Evolutionary conservation across 2,888 invertebrate species (phyloP).

Genomic region (Andrena dorsata): DNA sequence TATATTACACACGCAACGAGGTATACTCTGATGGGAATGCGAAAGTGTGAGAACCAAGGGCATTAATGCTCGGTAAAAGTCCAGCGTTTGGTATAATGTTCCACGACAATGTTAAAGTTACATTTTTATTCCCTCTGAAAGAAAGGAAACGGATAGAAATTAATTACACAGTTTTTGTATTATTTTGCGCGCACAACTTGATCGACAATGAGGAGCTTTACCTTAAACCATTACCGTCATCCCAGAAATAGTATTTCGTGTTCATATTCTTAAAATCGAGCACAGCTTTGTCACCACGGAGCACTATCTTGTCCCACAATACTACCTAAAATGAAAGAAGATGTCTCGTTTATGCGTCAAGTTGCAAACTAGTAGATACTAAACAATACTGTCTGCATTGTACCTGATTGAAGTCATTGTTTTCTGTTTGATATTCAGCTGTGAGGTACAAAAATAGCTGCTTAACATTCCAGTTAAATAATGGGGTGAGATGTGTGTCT

Average conservation of each 20-base stretch:
- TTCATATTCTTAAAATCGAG: conserved; percentile 97
- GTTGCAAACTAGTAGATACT: conserved; percentile 8
- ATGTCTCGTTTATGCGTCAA: background rate
- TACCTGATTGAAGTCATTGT: conserved; percentile 94
- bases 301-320: conserved; percentile 99
- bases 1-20: conserved; percentile 86
- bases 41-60: conserved; percentile 94
- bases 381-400: conserved; percentile 5
- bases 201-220: conserved; percentile 84
- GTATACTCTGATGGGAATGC: conserved; percentile 96
- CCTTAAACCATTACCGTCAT: conserved; percentile 98
- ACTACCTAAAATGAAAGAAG: conserved; percentile 89
- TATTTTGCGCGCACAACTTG: background rate
- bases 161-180: background rate
- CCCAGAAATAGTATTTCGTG: conserved; percentile 99
- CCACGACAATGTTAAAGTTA: conserved; percentile 97
- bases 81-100: conserved; percentile 99
- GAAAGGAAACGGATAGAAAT: conserved; percentile 12
- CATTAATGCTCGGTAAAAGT: conserved; percentile 94
- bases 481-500: conserved; percentile 89
- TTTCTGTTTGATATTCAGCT: conserved; percentile 96
- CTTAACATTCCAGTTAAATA: conserved; percentile 99
- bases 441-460: conserved; percentile 98
- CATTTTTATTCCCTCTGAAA: conserved; percentile 95
- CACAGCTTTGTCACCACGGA: conserved; percentile 96